phyloP scores from a whole-genome alignment of 1,140 invertebrate species.

The Phymastichus coffea region DNA sequence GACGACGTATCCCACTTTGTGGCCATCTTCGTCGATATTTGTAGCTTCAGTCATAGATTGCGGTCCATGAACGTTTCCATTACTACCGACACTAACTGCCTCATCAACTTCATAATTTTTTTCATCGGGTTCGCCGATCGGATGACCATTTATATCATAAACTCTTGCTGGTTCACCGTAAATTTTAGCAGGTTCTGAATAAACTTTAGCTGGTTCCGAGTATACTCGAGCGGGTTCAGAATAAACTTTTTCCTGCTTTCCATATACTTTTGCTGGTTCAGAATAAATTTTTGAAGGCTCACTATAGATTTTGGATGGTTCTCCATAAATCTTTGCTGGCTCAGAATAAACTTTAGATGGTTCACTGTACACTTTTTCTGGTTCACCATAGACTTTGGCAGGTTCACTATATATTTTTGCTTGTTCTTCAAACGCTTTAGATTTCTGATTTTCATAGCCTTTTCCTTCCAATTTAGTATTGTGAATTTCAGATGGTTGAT shows the following conservation, averaged over 20 bases:
- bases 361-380: constrained; percentile 58
- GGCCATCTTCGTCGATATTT: constrained; percentile 55
- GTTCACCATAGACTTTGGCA: constrained; percentile 54
- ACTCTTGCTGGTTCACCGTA: constrained; percentile 61
- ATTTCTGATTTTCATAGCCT: constrained; percentile 42
- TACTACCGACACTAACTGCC: constrained; percentile 73
- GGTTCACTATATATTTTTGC: constrained; percentile 55
- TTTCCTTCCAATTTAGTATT: constrained; percentile 43
- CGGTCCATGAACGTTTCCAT: constrained; percentile 73
- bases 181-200: constrained; percentile 63
- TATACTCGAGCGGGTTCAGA: constrained; percentile 58
- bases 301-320: constrained; percentile 66
- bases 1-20: constrained; percentile 79
- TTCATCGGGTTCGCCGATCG: constrained; percentile 55
- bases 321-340: constrained; percentile 63
- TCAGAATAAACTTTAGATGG: constrained; percentile 64
- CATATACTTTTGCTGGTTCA: constrained; percentile 56
- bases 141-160: constrained; percentile 51
- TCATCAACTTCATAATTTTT: constrained; percentile 82
- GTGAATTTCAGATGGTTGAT: constrained; percentile 54
- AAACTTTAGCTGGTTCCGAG: constrained; percentile 61
- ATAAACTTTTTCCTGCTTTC: constrained; percentile 65
- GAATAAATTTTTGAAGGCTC: constrained; percentile 66
- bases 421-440: constrained; percentile 42
- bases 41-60: constrained; percentile 55